phyloP scores from a whole-genome alignment of 2,888 invertebrate genomes.

The Diplazon laetatorius region DNA sequence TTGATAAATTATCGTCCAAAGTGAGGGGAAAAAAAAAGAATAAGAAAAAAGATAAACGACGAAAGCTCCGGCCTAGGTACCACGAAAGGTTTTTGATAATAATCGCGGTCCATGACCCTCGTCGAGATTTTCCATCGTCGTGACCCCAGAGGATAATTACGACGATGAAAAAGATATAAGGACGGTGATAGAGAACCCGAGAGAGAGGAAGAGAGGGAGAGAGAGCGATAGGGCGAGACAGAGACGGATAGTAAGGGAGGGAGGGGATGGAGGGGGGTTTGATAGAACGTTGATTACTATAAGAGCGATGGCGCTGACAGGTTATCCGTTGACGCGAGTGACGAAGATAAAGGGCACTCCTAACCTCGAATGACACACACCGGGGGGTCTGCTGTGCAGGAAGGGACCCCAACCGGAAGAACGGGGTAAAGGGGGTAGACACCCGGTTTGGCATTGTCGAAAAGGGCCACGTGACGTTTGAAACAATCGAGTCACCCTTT shows the following conservation, averaged over 20 bases:
- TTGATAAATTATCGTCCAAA: not conserved
- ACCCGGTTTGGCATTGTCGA: not conserved
- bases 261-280: not conserved
- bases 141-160: conserved; percentile 30
- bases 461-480: conserved; percentile 23
- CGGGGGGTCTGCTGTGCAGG: no score
- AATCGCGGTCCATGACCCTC: conserved; percentile 26
- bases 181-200: conserved; percentile 12
- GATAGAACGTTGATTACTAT: conserved; percentile 18
- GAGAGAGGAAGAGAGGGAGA: not conserved
- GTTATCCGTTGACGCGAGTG: not conserved
- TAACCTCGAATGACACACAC: no score
- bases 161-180: conserved; percentile 17
- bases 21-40: no score
- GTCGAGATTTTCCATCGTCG: conserved; percentile 10
- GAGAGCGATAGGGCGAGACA: not conserved
- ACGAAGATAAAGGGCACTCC: conserved; percentile 29
- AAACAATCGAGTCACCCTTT: conserved; percentile 17
- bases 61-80: not conserved
- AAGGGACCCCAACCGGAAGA: no score
- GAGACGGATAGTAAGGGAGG: conserved; percentile 7
- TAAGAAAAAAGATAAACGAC: no score
- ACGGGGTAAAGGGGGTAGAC: not conserved
- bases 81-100: not conserved
- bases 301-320: conserved; percentile 22